phyloP scores from a whole-genome alignment of 1,140 invertebrate genomes.

The Dendrolimus kikuchii region DNA sequence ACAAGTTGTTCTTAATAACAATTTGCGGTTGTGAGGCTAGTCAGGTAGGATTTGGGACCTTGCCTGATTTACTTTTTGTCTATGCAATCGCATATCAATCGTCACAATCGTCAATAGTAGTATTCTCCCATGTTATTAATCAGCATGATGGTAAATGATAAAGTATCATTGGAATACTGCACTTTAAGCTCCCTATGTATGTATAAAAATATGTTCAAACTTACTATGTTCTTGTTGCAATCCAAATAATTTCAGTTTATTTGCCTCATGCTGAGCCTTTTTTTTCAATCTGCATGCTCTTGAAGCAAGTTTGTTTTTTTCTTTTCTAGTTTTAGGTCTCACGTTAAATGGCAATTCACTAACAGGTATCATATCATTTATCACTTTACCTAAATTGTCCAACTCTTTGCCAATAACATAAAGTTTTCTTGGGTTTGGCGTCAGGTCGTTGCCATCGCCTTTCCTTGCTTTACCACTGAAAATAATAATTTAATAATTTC shows the following conservation, averaged over 20 bases:
- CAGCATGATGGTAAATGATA: neutral
- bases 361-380: slow-evolving; percentile 96
- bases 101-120: too few species aligned
- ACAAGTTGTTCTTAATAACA: too few species aligned
- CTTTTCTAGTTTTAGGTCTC: slow-evolving; percentile 93
- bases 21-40: too few species aligned
- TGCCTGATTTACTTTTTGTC: too few species aligned
- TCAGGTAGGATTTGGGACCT: too few species aligned
- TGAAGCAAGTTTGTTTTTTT: slow-evolving; percentile 98
- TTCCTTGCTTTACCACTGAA: slow-evolving; percentile 93
- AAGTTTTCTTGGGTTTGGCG: slow-evolving; percentile 94
- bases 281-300: slow-evolving; percentile 96
- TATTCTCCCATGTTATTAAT: neutral
- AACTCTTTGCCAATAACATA: slow-evolving; percentile 93
- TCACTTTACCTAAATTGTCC: slow-evolving; percentile 90
- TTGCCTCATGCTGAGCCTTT: slow-evolving; percentile 95
- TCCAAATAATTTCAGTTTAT: slow-evolving; percentile 95
- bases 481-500: slow-evolving; percentile 5
- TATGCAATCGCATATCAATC: too few species aligned
- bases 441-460: slow-evolving; percentile 98
- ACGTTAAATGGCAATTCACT: slow-evolving; percentile 93
- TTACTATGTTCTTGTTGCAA: slow-evolving; percentile 95
- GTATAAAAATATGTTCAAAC: slow-evolving; percentile 36
- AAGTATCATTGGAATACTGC: slow-evolving; percentile 1
- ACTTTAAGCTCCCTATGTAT: neutral